Conservation (phyloP, 2,113 vertebrate genomes). For the Etia nguti region DNA sequence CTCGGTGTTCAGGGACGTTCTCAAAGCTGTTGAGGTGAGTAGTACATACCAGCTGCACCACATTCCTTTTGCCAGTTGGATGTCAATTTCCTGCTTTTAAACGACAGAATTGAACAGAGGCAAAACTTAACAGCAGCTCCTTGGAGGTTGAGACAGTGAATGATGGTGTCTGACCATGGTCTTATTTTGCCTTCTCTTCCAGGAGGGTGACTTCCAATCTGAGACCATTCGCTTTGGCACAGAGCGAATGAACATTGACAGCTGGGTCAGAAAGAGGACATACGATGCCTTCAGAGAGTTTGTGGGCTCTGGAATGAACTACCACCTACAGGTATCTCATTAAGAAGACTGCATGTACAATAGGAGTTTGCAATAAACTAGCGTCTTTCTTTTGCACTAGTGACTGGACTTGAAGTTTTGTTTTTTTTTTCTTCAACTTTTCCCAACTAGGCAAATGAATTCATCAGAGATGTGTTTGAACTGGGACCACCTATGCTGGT, state of each 20-base stretch:
- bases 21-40: constrained; percentile 88
- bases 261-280: constrained; percentile 92
- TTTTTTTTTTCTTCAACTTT: background rate
- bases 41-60: accelerated
- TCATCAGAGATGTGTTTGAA: constrained; percentile 95
- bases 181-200: background rate
- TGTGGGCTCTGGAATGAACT: constrained; percentile 95
- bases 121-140: background rate
- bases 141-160: background rate
- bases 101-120: background rate
- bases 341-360: background rate
- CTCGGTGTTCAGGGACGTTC: constrained; percentile 92
- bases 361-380: background rate
- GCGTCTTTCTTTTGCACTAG: background rate
- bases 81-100: background rate
- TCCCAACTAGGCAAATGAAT: constrained; percentile 85
- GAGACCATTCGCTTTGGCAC: constrained; percentile 94
- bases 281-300: constrained; percentile 91
- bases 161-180: background rate
- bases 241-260: constrained; percentile 94
- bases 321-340: constrained; percentile 86
- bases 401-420: background rate
- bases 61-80: background rate
- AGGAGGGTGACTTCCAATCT: constrained; percentile 90
- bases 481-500: constrained; percentile 91